Base-by-base conservation (phyloP, 23 tunicate genomes). In the Clavelina lepadiformis region DNA sequence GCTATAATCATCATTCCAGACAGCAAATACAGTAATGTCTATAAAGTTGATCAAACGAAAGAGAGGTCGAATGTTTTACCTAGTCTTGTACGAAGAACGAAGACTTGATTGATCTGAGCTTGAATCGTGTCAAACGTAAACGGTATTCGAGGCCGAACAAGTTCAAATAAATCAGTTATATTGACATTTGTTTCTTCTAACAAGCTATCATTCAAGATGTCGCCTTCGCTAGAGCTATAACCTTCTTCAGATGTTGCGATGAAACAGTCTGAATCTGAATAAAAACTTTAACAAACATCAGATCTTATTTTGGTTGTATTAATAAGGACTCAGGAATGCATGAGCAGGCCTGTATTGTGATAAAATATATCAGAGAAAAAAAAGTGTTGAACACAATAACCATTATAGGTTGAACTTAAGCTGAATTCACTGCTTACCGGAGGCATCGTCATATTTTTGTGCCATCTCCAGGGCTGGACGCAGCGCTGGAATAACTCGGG, bases 31-130 rank as follows among this genome's bases (percentile, higher is more conserved):
- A 41, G 49, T 8, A 41, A 15, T 8, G 49, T 11, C 11, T 15
- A 15, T 11, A 15, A 15, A 41, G 49, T 15, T 15, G 49, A 41
- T 11, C 15, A 41, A 41, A 8, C 13, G 11, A 8, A 41, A 41
- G 15, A 41, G 49, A 41, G 15, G 11, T 41, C 49, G 7, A 54
- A 54, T 7, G 7, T 19, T 47, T 31, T 30, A 88, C 97, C 97
- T 71, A 56, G 34, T 76, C 75, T 81, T 24, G 97, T 81, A 45
- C 85, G 37, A 36, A 89, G 60, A 19, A 89, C 97, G 49, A 81
- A 89, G n/a, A 89, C 97, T 81, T 89, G 97, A 57, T 89, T 89
- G 45, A 89, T 89, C 67, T 89, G 97, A 0, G 97, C 69, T 58
- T 35, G 46, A 59, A 89, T 81, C 33, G 81, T 67, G 19, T 70